Percentiles rank a stretch among this genome's conserved stretches.
These are phyloP conservation scores for Erythrocercus mccallii DNA, from an alignment of 2,113 vertebrate species.

Conservation along the genomic window DNA sequence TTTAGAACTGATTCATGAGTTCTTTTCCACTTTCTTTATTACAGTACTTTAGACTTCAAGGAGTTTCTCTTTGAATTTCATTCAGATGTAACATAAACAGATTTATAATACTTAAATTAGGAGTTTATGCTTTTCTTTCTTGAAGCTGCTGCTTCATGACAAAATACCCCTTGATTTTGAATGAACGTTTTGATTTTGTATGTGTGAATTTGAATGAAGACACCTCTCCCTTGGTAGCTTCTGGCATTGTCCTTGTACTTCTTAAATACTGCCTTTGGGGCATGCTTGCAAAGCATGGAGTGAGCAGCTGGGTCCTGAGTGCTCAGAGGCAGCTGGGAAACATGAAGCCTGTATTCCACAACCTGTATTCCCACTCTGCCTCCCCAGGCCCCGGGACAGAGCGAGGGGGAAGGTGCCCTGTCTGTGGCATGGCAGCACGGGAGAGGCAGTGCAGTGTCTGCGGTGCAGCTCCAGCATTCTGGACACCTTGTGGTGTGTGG, in stretches of 20 bases:
- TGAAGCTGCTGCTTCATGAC: background rate
- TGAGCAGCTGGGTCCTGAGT: background rate
- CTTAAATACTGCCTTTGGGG: background rate
- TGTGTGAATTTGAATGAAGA: background rate
- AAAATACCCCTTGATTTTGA: background rate
- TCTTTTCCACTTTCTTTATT: background rate
- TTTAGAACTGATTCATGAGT: background rate
- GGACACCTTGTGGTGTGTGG: fast-evolving
- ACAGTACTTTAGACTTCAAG: background rate
- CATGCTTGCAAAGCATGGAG: no score
- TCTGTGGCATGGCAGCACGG: fast-evolving
- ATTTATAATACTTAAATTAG: background rate
- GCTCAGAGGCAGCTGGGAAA: fast-evolving
- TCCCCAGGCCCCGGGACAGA: background rate
- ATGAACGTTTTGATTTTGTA: background rate
- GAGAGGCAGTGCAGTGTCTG: background rate
- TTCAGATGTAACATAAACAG: background rate
- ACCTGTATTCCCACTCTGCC: fast-evolving
- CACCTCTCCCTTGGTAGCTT: background rate
- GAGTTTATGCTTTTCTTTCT: background rate
- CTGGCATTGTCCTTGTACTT: background rate
- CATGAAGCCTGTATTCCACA: fast-evolving
- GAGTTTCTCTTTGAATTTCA: background rate
- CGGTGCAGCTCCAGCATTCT: fast-evolving
- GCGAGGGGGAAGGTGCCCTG: background rate